Evolutionary conservation across 2,888 invertebrate species (phyloP), one percentile per base, ranked within the genome.

Genomic region (Heteromyza rotundicornis): DNA sequence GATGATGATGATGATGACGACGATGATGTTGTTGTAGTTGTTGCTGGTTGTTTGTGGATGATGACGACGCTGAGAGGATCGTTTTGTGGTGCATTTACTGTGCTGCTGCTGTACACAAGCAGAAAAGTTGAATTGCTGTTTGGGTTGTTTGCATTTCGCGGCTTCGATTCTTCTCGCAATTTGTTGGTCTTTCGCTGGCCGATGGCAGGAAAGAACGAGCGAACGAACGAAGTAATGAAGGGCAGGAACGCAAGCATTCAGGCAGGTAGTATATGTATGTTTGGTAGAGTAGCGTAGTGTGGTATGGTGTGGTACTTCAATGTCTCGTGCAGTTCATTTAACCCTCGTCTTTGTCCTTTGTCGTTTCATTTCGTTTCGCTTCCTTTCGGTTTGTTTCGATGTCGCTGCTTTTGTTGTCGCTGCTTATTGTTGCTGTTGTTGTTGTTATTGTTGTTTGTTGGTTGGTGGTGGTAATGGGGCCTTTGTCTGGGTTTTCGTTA

Each of bases 361-460:
- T 47, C 47, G 47, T 19, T 20, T 3, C 47, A 7, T 47, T 47
- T 47, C 47, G 20, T 47, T 71, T 68, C 70, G 66, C 67, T 71
- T 70, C 66, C 14, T 68, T 73, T 72, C 71, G 71, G 67, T 73
- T 74, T n/a, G 22, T 40, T 55, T 55, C 49, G 49, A 47, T n/a
- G n/a, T n/a, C n/a, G n/a, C n/a, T n/a, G n/a, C n/a, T n/a, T n/a
- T n/a, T n/a, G 47, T 57, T 71, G 76, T 71, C 76, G 73, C 54
- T 64, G 50, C 56, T 57, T 56, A 8, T 50, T 57, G 58, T 54
- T 49, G 50, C 47, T 60, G 23, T 59, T 59, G 20, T 54, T 54
- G 56, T 52, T 60, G 58, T 66, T 56, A 40, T 66, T 66, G 57
- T 40, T 60, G 67, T 47, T 60, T 57, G 23, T n/a, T 60, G 57